Base-by-base conservation (phyloP, 2,113 vertebrate species). In the Nothobranchius furzeri region DNA sequence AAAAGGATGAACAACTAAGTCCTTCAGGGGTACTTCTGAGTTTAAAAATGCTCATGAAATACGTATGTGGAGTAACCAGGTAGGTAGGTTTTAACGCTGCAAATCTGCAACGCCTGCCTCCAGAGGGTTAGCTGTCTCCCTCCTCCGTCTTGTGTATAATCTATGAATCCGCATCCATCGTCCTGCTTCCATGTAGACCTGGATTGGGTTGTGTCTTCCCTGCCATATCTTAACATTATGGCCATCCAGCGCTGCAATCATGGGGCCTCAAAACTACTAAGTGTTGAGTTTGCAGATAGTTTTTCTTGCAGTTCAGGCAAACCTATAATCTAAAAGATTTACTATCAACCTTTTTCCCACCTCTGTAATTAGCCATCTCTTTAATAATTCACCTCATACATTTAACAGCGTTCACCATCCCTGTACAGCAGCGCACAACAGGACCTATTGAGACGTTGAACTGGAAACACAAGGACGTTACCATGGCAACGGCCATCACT, bases 311-410 rank as follows among this genome's bases (percentile, higher is more conserved):
- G 14, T 68, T 66, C 73, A 40, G 71, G 69, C 76, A 70, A 87
- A 89, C 78, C 89, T 93, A 82, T 93, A 92, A 92, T 93, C 85
- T 85, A 57, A 17, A 30, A 85, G 86, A 93, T 92, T 92, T 91
- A 93, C 66, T 54, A 37, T 52, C 40, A 87, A 79, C 60, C 79
- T 75, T 36, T 30, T 51, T 62, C 64, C 85, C 72, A 65, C 80
- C 88, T 87, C 83, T 91, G 79, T 90, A 90, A 88, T 92, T 86
- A 91, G 85, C 69, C 79, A 82, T 76, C 79, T 84, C 90, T 76
- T 87, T 92, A 92, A 91, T 92, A 91, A 87, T 81, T 90, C 85
- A 90, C 79, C 87, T 88, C 87, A 78, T 88, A 87, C 74, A 83
- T 82, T 81, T 82, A 81, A n/a, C 66, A 88, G 84, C 89, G 83